Evolutionary conservation across 2,888 invertebrate genomes (phyloP), one percentile per base, ranked within the genome.

Genomic region (Sinhomidia bicolor): DNA sequence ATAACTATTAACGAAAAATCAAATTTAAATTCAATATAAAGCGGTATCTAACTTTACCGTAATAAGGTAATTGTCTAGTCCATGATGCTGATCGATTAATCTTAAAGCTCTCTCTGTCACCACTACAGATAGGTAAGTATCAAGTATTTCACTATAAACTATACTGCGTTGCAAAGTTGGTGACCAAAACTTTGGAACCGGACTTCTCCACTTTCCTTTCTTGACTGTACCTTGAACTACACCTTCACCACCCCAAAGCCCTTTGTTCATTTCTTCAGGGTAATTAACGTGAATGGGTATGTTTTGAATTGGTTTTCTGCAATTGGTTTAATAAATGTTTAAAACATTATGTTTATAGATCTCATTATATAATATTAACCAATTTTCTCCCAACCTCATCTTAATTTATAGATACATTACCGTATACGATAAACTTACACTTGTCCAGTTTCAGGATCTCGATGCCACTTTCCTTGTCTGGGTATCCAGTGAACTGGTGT

Each of bases 161-260:
- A 98, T 96, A 23, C 96, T 95, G 90, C 96, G 95, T 90, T 95
- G 95, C 0, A 99, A 93, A 0, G 94, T 93, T 0, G 99, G 99
- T 20, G 97, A 96, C 98, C 98, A 99, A 93, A 97, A 97, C 93
- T 96, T 96, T 0, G 98, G 97, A 0, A 96, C 95, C 92, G 98
- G 95, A 87, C 96, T 95, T 80, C 94, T 94, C 1, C 93, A 94
- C 2, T 94, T 94, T 80, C 95, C 94, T 71, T 95, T 95, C 93
- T 96, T 96, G 93, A 95, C 95, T 93, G 96, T 97, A 76, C 98
- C 99, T 94, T 97, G 96, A 26, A 99, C 94, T 0, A 99, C 95
- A 44, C 96, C 98, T 94, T 99, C 99, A 9, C 99, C 99, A 90
- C 99, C 99, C 99, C 99, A 99, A 91, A 99, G 94, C 44, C 99